Evolutionary conservation across 2,797 vertebrate species (phyloP).

Genomic region (Myotis findleyi): DNA sequence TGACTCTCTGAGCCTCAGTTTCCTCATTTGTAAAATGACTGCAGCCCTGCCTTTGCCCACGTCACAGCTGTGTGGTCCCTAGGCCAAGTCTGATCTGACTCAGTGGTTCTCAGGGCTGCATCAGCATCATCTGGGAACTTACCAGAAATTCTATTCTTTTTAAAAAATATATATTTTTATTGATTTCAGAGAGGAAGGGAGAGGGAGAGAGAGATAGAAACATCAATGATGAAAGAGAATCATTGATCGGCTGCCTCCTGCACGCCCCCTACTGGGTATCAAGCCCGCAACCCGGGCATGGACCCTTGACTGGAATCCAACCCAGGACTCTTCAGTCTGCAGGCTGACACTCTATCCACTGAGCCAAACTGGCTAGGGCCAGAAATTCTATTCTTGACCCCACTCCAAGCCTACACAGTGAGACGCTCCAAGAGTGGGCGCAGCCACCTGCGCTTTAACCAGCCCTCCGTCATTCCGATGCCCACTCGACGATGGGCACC

Average conservation of each 20-base stretch:
- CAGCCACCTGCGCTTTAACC: not conserved
- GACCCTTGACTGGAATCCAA: not conserved
- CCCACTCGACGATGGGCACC: not conserved
- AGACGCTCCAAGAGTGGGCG: accelerated
- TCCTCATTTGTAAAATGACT: not conserved
- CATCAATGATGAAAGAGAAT: not conserved
- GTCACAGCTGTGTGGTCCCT: not conserved
- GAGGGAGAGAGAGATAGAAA: not conserved
- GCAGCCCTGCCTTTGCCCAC: not conserved
- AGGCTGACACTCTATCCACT: not conserved
- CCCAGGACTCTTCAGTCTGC: not conserved
- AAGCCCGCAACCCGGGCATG: not conserved
- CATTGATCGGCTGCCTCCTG: not conserved
- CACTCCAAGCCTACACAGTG: not conserved
- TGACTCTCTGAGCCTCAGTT: not conserved
- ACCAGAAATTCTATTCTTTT: not conserved
- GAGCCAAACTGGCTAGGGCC: not conserved
- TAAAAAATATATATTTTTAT: too few species aligned
- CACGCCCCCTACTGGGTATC: not conserved
- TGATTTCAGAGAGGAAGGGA: not conserved
- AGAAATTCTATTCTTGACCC: not conserved
- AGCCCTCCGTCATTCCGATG: not conserved
- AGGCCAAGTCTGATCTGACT: not conserved
- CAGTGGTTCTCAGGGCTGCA: not conserved
- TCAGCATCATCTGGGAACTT: not conserved